Base-by-base conservation (phyloP, 1,140 invertebrate genomes). In the Cheumatopsyche charites region DNA sequence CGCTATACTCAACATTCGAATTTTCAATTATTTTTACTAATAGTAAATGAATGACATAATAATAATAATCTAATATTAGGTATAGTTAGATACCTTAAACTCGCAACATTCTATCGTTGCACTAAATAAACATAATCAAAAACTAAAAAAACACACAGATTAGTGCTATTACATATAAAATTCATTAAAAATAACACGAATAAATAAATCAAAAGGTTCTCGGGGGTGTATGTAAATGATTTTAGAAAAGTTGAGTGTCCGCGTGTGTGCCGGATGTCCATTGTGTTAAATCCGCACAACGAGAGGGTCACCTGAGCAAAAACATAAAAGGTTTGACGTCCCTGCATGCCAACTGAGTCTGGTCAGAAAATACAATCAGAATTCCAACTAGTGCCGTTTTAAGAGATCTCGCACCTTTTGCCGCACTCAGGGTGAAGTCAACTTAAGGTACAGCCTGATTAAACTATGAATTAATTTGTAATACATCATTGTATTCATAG, bases 301-400 rank as follows among this genome's bases (percentile, higher is more conserved):
- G 55, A 61, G 21, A 66, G 42, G 43, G 63, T n/a, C 41, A 47
- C 63, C 42, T 19, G 41, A 4, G 19, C n/a, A 5, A 3, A 26
- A 66, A 25, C 43, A 66, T 41, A 66, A 66, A 66, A 47, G 42
- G 36, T 66, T 42, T 47, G 36, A 66, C 63, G 26, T 25, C 29
- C 29, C 67, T 70, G 26, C 67, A 62, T 13, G 55, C 41, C 21
- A 68, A 26, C 21, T 62, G 26, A 69, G 29, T 36, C 36, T 52
- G 29, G 67, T 41, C 17, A 47, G 43, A 36, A 26, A 70, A 70
- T 45, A 70, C 67, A 70, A 70, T 70, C 67, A 70, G 55, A 70
- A 70, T 70, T 49, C 55, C 52, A 62, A 62, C 55, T 62, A 70
- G 67, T 17, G n/a, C 67, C 67, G n/a, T 62, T 67, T 47, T 45